Conservation (phyloP, 2,797 vertebrate genomes). For the Somateria mollissima region DNA sequence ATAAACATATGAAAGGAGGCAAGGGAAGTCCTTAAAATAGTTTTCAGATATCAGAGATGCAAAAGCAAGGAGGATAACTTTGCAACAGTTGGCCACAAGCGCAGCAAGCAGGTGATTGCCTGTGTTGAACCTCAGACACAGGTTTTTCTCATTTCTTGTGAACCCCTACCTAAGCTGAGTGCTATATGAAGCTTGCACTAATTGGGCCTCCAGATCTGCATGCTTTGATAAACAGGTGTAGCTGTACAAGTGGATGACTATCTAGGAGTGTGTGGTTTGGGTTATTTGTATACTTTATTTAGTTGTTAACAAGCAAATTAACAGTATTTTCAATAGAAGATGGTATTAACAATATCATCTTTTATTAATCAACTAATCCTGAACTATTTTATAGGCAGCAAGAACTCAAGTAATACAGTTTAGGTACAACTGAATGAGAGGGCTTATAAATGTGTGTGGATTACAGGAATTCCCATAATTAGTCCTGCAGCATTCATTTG, state of each 20-base stretch:
- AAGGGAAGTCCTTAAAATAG: neutral
- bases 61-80: neutral
- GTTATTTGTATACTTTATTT: constrained; percentile 22
- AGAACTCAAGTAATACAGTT: constrained; percentile 61
- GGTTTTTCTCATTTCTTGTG: neutral
- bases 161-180: neutral
- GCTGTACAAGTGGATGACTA: constrained; percentile 48
- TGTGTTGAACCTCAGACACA: too few species aligned
- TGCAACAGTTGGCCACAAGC: neutral
- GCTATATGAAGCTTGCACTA: neutral
- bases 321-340: too few species aligned
- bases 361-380: constrained; percentile 66
- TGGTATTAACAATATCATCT: constrained; percentile 51
- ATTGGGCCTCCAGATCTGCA: neutral
- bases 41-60: neutral
- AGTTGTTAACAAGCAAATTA: too few species aligned
- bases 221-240: constrained; percentile 34
- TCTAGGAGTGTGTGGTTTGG: constrained; percentile 5
- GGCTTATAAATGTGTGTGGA: constrained; percentile 57
- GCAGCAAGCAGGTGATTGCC: too few species aligned
- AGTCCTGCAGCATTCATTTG: constrained; percentile 71
- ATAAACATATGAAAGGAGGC: neutral
- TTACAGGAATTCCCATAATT: constrained; percentile 74
- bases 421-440: constrained; percentile 69
- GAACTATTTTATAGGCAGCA: constrained; percentile 58